These are phyloP conservation scores for Calephelis nemesis DNA, from an alignment of 1,140 invertebrate genomes.

Conservation along the genomic window DNA sequence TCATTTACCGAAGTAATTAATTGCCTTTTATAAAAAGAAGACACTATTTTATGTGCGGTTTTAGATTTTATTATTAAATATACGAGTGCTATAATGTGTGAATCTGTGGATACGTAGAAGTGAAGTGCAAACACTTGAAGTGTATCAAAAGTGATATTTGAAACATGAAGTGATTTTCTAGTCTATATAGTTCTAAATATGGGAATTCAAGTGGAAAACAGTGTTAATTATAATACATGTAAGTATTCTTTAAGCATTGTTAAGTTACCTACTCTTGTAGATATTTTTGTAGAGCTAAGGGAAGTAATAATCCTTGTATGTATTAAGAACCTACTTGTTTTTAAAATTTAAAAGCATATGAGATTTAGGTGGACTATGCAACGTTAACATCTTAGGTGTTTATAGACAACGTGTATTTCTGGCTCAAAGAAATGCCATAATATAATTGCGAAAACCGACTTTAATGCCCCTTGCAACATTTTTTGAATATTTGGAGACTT, in stretches of 20 bases:
- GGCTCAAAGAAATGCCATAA: too few species aligned
- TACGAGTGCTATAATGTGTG: conserved; percentile 4
- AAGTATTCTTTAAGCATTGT: conserved; percentile 38
- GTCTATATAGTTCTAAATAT: conserved; percentile 40
- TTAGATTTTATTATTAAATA: conserved; percentile 16
- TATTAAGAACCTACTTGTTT: too few species aligned
- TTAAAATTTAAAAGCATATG: too few species aligned
- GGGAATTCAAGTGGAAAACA: conserved; percentile 72
- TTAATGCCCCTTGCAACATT: too few species aligned
- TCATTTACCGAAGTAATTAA: background rate
- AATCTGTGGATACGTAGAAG: conserved; percentile 23
- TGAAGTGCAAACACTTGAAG: conserved; percentile 38
- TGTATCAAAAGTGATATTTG: conserved; percentile 36
- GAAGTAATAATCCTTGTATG: too few species aligned
- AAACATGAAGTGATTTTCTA: conserved; percentile 43
- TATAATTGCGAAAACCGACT: too few species aligned
- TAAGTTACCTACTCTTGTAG: too few species aligned
- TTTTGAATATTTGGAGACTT: too few species aligned
- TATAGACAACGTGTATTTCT: too few species aligned
- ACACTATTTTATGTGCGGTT: background rate
- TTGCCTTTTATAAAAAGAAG: background rate
- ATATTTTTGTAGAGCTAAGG: too few species aligned
- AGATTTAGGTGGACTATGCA: too few species aligned
- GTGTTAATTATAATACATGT: conserved; percentile 69
- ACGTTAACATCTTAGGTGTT: too few species aligned